Conservation (phyloP, 1,140 invertebrate genomes). For the Bombus ignitus region DNA sequence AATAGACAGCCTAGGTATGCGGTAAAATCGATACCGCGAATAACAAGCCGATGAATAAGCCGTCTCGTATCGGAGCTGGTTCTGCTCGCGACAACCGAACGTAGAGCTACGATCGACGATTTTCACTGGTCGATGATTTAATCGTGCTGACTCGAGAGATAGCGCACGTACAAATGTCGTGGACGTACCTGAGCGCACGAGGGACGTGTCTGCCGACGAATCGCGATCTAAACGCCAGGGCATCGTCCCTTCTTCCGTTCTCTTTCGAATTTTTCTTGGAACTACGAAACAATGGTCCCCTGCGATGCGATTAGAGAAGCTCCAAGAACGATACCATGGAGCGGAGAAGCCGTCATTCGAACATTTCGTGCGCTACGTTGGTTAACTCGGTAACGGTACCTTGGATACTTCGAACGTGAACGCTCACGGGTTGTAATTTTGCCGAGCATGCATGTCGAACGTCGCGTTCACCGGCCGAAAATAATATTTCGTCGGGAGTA, state of each 20-base stretch:
- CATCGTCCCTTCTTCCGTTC: slow-evolving; percentile 23
- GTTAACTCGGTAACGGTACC: not conserved
- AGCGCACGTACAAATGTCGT: slow-evolving; percentile 30
- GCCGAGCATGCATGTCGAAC: slow-evolving; percentile 4
- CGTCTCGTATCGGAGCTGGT: not conserved
- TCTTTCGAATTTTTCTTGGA: slow-evolving; percentile 31
- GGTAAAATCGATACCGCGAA: slow-evolving; percentile 28
- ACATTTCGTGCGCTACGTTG: slow-evolving; percentile 25
- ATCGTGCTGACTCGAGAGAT: slow-evolving; percentile 12
- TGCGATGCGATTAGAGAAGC: slow-evolving; percentile 60
- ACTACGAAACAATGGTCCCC: slow-evolving; percentile 61
- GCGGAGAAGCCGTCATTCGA: not conserved
- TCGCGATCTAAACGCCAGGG: slow-evolving; percentile 37
- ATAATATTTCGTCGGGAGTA: slow-evolving; percentile 11
- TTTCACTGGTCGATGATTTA: slow-evolving; percentile 34
- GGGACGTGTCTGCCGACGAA: slow-evolving; percentile 23
- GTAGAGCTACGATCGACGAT: not conserved
- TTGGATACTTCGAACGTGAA: slow-evolving; percentile 19
- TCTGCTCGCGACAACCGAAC: not conserved
- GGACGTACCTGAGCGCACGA: not conserved
- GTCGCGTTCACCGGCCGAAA: slow-evolving; percentile 8
- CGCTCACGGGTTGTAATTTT: slow-evolving; percentile 14
- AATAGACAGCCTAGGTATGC: not conserved
- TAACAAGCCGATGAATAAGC: slow-evolving; percentile 28
- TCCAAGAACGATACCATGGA: not conserved